phyloP scores from a whole-genome alignment of 2,797 vertebrate genomes.

The Melanotaenia parkinsoni region DNA sequence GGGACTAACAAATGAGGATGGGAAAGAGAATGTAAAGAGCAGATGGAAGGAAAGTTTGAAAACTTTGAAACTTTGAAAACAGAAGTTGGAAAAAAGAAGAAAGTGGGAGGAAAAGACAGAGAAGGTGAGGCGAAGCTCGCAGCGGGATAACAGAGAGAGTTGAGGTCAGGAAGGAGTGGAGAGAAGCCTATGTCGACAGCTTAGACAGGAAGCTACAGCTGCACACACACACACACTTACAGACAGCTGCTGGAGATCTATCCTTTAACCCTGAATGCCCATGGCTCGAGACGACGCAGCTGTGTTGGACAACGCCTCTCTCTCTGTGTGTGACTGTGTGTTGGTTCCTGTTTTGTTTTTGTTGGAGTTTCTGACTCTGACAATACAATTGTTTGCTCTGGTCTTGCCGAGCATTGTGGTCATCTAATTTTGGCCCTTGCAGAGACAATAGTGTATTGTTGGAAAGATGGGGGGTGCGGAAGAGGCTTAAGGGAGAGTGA shows the following conservation, averaged over 20 bases:
- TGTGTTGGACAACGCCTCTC: slow-evolving; percentile 67
- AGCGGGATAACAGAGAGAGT: slow-evolving; percentile 60
- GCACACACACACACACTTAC: slow-evolving; percentile 37
- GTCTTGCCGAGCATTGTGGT: slow-evolving; percentile 62
- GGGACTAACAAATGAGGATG: background rate
- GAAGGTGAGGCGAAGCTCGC: slow-evolving; percentile 59
- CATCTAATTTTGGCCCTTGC: slow-evolving; percentile 68
- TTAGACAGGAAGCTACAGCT: slow-evolving; percentile 84
- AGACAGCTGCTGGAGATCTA: slow-evolving; percentile 74
- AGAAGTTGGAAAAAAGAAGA: slow-evolving; percentile 13
- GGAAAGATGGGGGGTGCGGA: slow-evolving; percentile 15
- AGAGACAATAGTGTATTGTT: slow-evolving; percentile 77
- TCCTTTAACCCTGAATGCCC: slow-evolving; percentile 78
- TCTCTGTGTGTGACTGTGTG: slow-evolving; percentile 35
- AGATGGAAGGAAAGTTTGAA: slow-evolving; percentile 1
- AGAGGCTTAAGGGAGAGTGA: slow-evolving; percentile 41
- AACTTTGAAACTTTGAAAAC: too few species aligned
- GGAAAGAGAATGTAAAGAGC: background rate
- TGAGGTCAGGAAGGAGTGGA: slow-evolving; percentile 65
- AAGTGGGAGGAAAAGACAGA: slow-evolving; percentile 7
- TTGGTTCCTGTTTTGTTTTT: slow-evolving; percentile 69
- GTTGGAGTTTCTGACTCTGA: slow-evolving; percentile 52
- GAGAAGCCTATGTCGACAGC: slow-evolving; percentile 78
- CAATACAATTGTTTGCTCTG: slow-evolving; percentile 60
- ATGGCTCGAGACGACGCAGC: slow-evolving; percentile 71